Evolutionary conservation across 2,797 vertebrate species (phyloP).

Genomic region (Taeniopygia guttata): DNA sequence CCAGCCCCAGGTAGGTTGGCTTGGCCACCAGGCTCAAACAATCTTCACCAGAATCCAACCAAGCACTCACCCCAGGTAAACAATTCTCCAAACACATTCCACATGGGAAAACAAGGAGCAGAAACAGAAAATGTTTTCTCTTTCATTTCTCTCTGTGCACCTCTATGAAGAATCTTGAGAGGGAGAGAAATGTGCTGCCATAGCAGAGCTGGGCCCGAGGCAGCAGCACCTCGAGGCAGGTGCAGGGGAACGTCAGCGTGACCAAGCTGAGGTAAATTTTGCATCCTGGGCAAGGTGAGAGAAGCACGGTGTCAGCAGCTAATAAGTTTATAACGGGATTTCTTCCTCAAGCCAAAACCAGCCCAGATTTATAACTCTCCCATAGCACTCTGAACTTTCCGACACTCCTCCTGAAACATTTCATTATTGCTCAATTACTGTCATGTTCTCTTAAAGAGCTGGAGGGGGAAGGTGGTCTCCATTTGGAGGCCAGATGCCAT

Average conservation of each 20-base stretch:
- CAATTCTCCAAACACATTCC: too few relatives aligned
- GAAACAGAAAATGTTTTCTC: too few relatives aligned
- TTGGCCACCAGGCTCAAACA: too few relatives aligned
- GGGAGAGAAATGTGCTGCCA: too few relatives aligned
- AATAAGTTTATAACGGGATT: conserved; percentile 18
- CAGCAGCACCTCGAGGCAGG: not conserved
- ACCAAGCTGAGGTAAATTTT: not conserved
- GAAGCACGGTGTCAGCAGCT: conserved; percentile 39
- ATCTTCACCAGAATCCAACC: too few relatives aligned
- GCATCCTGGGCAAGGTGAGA: not conserved
- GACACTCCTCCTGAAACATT: conserved; percentile 53
- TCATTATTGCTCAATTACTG: conserved; percentile 61
- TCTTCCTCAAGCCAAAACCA: conserved; percentile 42
- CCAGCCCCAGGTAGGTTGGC: too few relatives aligned
- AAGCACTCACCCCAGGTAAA: too few relatives aligned
- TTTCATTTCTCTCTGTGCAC: too few relatives aligned
- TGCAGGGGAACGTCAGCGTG: not conserved
- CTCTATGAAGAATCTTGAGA: too few relatives aligned
- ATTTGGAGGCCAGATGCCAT: conserved; percentile 61
- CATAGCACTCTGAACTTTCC: conserved; percentile 9
- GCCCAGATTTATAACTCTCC: conserved; percentile 42
- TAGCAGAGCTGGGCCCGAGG: not conserved
- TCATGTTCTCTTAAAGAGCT: conserved; percentile 48
- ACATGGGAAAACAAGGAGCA: too few relatives aligned
- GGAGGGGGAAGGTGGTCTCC: conserved; percentile 9